phyloP scores from a whole-genome alignment of 2,113 vertebrate species.

The Cephalopholis sonnerati region DNA sequence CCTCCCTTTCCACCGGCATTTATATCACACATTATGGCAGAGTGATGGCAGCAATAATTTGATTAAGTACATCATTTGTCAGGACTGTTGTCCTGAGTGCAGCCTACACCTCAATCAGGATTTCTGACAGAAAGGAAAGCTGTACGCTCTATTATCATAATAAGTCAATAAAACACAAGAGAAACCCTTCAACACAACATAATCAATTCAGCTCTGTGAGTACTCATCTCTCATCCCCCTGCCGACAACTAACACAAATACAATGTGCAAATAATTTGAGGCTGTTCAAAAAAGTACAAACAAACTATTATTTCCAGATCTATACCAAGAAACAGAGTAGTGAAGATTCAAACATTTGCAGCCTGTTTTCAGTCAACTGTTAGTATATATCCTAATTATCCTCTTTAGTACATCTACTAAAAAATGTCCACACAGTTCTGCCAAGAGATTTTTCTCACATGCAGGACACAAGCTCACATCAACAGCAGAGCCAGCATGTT shows the following conservation, averaged over 20 bases:
- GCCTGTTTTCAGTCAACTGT: constrained; percentile 4
- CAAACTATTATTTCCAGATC: constrained; percentile 14
- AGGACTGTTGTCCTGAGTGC: constrained; percentile 17
- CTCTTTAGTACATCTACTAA: not conserved
- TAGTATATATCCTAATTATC: not conserved
- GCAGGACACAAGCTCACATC: constrained; percentile 35
- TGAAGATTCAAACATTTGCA: not conserved
- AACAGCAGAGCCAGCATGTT: constrained; percentile 16
- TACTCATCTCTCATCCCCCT: not conserved
- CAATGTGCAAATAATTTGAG: constrained; percentile 23
- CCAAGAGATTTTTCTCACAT: constrained; percentile 36
- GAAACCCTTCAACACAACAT: constrained; percentile 40
- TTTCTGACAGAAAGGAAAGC: constrained; percentile 14
- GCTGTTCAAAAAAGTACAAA: constrained; percentile 36
- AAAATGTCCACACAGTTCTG: constrained; percentile 28
- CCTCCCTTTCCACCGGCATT: constrained; percentile 16
- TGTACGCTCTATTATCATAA: constrained; percentile 44
- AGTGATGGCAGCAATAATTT: constrained; percentile 2
- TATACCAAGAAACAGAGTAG: constrained; percentile 4
- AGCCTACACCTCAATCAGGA: constrained; percentile 36
- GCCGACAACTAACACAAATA: constrained; percentile 7
- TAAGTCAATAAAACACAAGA: constrained; percentile 60
- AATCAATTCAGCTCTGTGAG: constrained; percentile 46
- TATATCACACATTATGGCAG: not conserved
- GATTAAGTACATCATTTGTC: not conserved